phyloP scores from a whole-genome alignment of 2,888 invertebrate species.

The Pterostichus madidus region DNA sequence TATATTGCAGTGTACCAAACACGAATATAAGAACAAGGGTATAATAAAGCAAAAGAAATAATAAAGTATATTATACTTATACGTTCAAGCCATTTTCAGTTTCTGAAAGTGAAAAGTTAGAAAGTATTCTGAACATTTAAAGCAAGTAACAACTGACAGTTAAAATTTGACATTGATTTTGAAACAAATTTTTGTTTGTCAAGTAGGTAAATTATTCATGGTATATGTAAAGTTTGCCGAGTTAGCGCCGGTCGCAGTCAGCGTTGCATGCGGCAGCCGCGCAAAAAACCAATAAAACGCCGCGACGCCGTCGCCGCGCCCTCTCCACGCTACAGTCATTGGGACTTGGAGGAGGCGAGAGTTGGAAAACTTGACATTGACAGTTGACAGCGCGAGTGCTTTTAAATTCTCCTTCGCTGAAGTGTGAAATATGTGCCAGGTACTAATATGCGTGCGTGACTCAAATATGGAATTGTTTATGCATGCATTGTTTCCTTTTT shows the following conservation, averaged over 20 bases:
- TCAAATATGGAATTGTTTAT: not conserved
- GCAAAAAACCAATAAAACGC: conserved; percentile 39
- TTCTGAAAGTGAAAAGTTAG: conserved; percentile 18
- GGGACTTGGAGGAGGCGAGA: not conserved
- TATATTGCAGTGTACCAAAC: no score
- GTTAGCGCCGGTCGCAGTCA: not conserved
- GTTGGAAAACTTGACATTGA: conserved; percentile 42
- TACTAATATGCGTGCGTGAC: conserved; percentile 44
- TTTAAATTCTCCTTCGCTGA: conserved; percentile 49
- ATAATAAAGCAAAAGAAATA: no score
- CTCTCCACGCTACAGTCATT: not conserved
- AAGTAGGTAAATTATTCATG: conserved; percentile 48
- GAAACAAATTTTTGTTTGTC: conserved; percentile 35
- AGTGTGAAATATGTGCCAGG: conserved; percentile 58
- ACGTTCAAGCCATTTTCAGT: not conserved
- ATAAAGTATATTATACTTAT: no score
- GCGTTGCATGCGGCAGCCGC: not conserved
- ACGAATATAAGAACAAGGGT: no score
- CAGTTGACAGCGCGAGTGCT: conserved; percentile 53
- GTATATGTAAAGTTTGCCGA: conserved; percentile 39
- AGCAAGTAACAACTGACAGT: conserved; percentile 26
- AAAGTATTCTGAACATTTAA: not conserved
- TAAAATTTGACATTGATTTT: conserved; percentile 36
- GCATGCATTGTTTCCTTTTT: no score
- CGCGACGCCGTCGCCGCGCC: not conserved